A percentile compares a stretch with the other conserved stretches of the same genome.
These are phyloP conservation scores for Podotricha telesiphe DNA, from an alignment of 2,888 invertebrate species.

Conservation along the genomic window DNA sequence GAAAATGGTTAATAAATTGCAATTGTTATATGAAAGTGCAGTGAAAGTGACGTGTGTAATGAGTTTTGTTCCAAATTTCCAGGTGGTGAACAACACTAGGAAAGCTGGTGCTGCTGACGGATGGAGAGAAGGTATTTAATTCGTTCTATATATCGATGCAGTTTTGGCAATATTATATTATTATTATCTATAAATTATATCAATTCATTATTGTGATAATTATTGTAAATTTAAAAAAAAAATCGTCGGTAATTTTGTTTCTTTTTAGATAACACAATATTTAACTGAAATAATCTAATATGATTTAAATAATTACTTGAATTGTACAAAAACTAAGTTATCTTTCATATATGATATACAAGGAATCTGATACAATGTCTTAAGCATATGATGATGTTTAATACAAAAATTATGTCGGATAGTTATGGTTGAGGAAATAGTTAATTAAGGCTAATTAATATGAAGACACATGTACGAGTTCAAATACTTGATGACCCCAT, in stretches of 20 bases:
- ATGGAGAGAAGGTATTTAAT: slow-evolving; percentile 77
- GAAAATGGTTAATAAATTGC: slow-evolving; percentile 63
- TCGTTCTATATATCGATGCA: slow-evolving; percentile 13
- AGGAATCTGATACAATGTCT: neutral
- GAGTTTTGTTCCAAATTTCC: slow-evolving; percentile 56
- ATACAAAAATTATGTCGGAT: neutral
- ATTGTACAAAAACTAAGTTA: neutral
- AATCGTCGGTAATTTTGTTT: neutral
- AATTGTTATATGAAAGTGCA: slow-evolving; percentile 45
- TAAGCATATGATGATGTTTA: neutral
- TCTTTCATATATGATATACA: neutral
- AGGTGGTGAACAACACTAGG: slow-evolving; percentile 88
- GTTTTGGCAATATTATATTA: neutral
- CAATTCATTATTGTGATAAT: neutral
- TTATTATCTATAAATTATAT: neutral
- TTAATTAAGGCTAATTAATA: neutral
- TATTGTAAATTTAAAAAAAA: neutral
- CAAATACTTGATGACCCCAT: neutral
- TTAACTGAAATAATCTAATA: no score
- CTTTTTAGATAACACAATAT: no score
- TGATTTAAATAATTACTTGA: neutral
- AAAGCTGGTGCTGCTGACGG: slow-evolving; percentile 82
- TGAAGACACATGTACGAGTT: neutral
- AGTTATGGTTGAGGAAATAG: neutral
- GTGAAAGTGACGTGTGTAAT: slow-evolving; percentile 55